These are phyloP conservation scores for Agriopis aurantiaria DNA, from an alignment of 2,888 invertebrate genomes.

Conservation along the genomic window DNA sequence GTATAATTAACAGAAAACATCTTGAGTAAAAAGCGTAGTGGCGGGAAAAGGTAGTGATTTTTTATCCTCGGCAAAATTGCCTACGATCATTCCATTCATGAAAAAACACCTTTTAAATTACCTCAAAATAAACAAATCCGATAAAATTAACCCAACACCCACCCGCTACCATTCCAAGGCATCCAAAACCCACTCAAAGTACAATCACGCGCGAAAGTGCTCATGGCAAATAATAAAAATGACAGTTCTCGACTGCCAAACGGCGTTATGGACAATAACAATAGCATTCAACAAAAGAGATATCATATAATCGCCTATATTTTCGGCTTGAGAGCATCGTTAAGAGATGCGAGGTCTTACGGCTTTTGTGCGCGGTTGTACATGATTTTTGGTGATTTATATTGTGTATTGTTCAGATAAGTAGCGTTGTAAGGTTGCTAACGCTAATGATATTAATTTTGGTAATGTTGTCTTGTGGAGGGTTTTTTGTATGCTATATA, in stretches of 20 bases:
- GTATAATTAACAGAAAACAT: too few relatives aligned
- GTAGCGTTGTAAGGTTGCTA: slow-evolving; percentile 16
- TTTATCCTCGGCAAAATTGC: too few relatives aligned
- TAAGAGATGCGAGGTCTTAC: slow-evolving; percentile 47
- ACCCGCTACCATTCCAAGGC: slow-evolving; percentile 20
- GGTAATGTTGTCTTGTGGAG: slow-evolving; percentile 3
- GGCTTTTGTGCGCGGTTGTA: slow-evolving; percentile 51
- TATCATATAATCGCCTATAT: slow-evolving; percentile 53
- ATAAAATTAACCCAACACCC: slow-evolving; percentile 21
- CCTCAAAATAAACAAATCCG: slow-evolving; percentile 10
- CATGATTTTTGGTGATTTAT: slow-evolving; percentile 45
- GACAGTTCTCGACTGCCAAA: slow-evolving; percentile 48
- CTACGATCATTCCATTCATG: neutral
- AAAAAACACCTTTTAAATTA: neutral
- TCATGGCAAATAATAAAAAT: slow-evolving; percentile 53
- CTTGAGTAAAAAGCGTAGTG: too few relatives aligned
- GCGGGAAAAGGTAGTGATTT: too few relatives aligned
- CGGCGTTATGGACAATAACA: slow-evolving; percentile 50
- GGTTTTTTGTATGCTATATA: neutral
- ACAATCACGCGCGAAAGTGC: slow-evolving; percentile 54
- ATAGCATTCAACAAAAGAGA: slow-evolving; percentile 53
- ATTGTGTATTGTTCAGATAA: slow-evolving; percentile 26
- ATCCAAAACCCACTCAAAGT: slow-evolving; percentile 38
- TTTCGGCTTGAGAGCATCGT: slow-evolving; percentile 53
- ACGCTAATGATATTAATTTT: slow-evolving; percentile 14